Percentiles rank a stretch among this genome's conserved stretches.
Evolutionary conservation across 2,113 vertebrate species (phyloP).

Genomic region (Gallinago jamesoni): DNA sequence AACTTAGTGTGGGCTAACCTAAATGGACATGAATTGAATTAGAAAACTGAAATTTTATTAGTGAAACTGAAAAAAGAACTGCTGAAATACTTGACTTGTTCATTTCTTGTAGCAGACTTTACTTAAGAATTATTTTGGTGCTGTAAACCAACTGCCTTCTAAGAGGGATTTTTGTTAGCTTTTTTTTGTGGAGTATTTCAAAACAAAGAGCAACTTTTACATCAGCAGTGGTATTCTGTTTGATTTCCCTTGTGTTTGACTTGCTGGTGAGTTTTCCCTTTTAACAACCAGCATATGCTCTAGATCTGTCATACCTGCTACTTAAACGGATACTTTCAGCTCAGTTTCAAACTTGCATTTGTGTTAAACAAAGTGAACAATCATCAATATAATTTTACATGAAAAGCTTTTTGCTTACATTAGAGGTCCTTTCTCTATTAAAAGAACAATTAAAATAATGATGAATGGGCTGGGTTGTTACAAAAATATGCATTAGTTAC

Average conservation of each 20-base stretch:
- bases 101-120: constrained; percentile 46
- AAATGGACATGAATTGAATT: constrained; percentile 65
- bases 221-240: not conserved
- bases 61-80: constrained; percentile 48
- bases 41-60: constrained; percentile 72
- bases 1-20: constrained; percentile 14
- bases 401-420: not conserved
- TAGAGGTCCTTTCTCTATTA: no score
- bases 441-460: not conserved
- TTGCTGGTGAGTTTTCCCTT: not conserved
- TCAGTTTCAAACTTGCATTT: not conserved
- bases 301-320: not conserved
- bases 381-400: not conserved
- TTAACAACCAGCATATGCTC: not conserved
- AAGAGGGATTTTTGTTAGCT: constrained; percentile 35
- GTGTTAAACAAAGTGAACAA: not conserved
- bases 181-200: constrained; percentile 50
- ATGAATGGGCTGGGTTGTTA: not conserved
- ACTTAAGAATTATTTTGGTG: constrained; percentile 40
- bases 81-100: constrained; percentile 44
- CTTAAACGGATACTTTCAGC: not conserved
- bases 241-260: not conserved
- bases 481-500: not conserved
- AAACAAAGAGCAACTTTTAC: constrained; percentile 32
- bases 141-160: constrained; percentile 20